Conservation (phyloP, 2,797 vertebrate genomes). For the Paratrypauchen microcephalus region DNA sequence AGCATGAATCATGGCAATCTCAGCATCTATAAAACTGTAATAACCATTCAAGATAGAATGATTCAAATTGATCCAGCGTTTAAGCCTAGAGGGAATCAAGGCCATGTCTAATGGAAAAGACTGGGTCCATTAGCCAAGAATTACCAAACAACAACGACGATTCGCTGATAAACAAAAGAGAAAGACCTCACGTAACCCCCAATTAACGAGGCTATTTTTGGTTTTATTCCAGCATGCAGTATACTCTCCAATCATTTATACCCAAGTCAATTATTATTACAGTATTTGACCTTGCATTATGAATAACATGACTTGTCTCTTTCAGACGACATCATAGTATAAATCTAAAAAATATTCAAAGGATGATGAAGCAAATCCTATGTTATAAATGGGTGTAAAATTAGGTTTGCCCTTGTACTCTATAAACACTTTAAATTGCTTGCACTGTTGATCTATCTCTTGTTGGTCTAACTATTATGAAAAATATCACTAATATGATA, state of each 20-base stretch:
- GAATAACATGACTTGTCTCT: background rate
- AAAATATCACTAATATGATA: too few species aligned
- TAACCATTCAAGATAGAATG: background rate
- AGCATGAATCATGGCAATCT: background rate
- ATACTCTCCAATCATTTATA: background rate
- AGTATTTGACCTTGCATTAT: too few species aligned
- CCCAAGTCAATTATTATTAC: too few species aligned
- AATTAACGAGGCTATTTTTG: background rate
- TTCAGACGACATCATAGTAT: background rate
- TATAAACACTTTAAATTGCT: too few species aligned
- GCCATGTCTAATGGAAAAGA: background rate
- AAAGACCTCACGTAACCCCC: background rate
- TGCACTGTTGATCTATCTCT: too few species aligned
- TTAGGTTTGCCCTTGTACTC: too few species aligned
- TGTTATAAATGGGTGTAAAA: too few species aligned
- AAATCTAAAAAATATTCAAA: too few species aligned
- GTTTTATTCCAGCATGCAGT: background rate
- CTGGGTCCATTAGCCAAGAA: conserved; percentile 1
- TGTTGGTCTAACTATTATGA: too few species aligned
- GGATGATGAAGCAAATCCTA: too few species aligned
- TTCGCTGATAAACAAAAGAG: background rate
- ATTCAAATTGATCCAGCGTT: background rate
- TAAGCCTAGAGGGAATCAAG: background rate
- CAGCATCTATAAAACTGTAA: background rate
- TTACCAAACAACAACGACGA: background rate